Percentiles rank a stretch among this genome's conserved stretches.
Evolutionary conservation across 2,888 invertebrate species (phyloP).

Genomic region (Apamea crenata): DNA sequence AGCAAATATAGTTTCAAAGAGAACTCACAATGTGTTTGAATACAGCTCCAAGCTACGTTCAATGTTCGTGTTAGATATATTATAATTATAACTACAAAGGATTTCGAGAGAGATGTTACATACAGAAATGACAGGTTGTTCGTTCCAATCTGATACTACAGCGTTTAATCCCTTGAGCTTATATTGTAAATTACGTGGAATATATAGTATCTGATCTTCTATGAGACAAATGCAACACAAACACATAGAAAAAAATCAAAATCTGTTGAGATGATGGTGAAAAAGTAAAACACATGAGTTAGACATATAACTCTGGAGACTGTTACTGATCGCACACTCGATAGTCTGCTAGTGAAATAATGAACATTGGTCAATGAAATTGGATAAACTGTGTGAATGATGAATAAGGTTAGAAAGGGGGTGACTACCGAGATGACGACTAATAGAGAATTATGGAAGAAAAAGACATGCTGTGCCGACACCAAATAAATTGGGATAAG

Average conservation of each 20-base stretch:
- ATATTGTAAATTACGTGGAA: not conserved
- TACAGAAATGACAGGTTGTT: conserved; percentile 25
- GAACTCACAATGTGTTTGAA: conserved; percentile 26
- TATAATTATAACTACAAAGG: conserved; percentile 39
- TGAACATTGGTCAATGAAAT: not conserved
- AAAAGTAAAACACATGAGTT: not conserved
- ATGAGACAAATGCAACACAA: not conserved
- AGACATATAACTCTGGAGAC: not conserved
- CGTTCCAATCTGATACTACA: conserved; percentile 3
- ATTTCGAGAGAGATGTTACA: conserved; percentile 20
- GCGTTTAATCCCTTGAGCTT: not conserved
- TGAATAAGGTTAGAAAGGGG: no score
- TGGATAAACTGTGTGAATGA: no score
- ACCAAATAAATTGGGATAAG: no score
- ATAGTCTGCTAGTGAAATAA: not conserved
- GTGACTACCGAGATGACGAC: no score
- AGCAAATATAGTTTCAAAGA: conserved; percentile 46
- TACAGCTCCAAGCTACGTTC: conserved; percentile 7
- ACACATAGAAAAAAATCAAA: not conserved
- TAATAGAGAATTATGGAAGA: no score
- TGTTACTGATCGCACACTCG: not conserved
- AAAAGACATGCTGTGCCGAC: no score
- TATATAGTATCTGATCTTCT: not conserved
- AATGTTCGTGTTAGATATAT: conserved; percentile 19
- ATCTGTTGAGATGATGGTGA: not conserved